phyloP scores from a whole-genome alignment of 2,888 invertebrate species.

The Tuta absoluta region DNA sequence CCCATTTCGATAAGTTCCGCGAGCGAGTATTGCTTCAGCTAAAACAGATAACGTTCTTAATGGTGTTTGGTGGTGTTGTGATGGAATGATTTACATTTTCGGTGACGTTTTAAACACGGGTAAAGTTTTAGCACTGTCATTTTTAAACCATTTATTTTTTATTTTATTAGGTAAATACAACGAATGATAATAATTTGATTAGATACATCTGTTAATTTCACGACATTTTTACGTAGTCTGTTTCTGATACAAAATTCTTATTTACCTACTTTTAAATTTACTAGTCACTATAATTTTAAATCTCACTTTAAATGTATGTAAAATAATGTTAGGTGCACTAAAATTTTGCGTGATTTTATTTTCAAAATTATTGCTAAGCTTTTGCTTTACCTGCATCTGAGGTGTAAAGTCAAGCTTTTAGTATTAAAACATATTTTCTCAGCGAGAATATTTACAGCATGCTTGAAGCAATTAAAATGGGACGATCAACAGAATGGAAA shows the following conservation, averaged over 20 bases:
- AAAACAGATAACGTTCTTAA: constrained; percentile 66
- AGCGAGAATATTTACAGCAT: constrained; percentile 10
- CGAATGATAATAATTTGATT: too few relatives aligned
- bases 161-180: too few relatives aligned
- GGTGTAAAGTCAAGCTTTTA: not conserved
- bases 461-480: not conserved
- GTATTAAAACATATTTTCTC: not conserved
- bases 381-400: not conserved
- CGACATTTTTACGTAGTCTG: too few relatives aligned
- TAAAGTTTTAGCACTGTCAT: not conserved
- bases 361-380: not conserved
- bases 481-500: not conserved
- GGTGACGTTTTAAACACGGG: not conserved
- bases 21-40: constrained; percentile 76
- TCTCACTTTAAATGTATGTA: not conserved
- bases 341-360: not conserved
- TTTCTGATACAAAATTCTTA: too few relatives aligned
- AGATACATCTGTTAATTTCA: too few relatives aligned
- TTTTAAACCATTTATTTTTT: too few relatives aligned
- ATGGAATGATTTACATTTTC: not conserved
- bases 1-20: constrained; percentile 73
- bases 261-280: not conserved
- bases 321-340: not conserved
- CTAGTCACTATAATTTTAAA: not conserved
- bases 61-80: not conserved